Percentiles rank a stretch among this genome's conserved stretches.
phyloP scores from a whole-genome alignment of 2,113 vertebrate species.

The Chaenocephalus aceratus region DNA sequence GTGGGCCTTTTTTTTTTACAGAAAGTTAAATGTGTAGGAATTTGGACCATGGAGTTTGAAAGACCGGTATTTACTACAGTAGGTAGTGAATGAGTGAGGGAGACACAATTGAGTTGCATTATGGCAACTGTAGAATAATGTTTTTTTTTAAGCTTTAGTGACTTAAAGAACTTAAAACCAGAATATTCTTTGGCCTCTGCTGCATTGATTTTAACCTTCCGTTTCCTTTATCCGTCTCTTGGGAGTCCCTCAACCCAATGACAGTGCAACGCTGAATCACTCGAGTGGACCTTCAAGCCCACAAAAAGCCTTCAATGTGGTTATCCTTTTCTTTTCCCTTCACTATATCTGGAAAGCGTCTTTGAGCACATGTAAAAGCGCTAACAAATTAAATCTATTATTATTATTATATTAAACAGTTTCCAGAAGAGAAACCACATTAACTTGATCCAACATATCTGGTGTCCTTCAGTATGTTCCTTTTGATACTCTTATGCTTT shows the following conservation, averaged over 20 bases:
- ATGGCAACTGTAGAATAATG: background rate
- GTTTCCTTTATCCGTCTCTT: background rate
- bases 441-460: too few species aligned
- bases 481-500: constrained; percentile 3
- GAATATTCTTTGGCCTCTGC: background rate
- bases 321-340: too few species aligned
- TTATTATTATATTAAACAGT: background rate
- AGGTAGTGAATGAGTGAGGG: too few species aligned
- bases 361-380: too few species aligned
- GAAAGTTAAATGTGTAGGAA: background rate
- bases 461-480: background rate
- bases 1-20: background rate
- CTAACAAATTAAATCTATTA: too few species aligned
- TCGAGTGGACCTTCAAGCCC: background rate
- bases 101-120: background rate
- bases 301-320: background rate
- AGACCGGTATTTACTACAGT: background rate
- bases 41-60: background rate
- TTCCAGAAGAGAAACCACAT: background rate
- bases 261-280: background rate
- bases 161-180: background rate
- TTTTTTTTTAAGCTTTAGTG: background rate
- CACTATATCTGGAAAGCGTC: too few species aligned
- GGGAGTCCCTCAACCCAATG: background rate
- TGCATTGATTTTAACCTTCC: background rate